These are phyloP conservation scores for Mesembrinibis cayennensis DNA, from an alignment of 2,113 vertebrate species.

Conservation along the genomic window DNA sequence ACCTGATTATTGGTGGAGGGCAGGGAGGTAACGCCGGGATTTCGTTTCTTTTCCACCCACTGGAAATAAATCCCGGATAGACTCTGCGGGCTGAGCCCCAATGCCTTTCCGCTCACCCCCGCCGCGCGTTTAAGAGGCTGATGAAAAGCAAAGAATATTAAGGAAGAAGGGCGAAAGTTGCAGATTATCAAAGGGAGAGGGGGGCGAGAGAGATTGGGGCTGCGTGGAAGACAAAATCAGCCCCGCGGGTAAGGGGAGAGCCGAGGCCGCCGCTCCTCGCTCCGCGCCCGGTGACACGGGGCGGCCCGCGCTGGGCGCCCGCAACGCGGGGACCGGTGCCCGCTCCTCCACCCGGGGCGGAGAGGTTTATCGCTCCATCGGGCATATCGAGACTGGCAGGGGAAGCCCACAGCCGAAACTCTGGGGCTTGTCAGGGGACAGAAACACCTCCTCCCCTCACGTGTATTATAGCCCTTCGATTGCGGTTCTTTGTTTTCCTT, in stretches of 20 bases:
- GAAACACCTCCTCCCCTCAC: background rate
- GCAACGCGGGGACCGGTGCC: background rate
- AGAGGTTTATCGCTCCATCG: background rate
- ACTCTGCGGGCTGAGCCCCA: slow-evolving; percentile 2
- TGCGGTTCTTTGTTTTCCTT: slow-evolving; percentile 19
- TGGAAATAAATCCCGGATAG: slow-evolving; percentile 43
- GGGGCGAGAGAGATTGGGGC: background rate
- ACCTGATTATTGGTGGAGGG: background rate
- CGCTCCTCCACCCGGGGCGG: background rate
- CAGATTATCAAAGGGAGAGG: background rate
- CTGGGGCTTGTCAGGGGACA: background rate
- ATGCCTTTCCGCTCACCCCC: slow-evolving; percentile 27
- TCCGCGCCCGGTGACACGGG: background rate
- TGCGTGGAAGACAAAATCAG: background rate
- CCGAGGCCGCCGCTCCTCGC: background rate
- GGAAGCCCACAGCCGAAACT: background rate
- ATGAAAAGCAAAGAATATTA: background rate
- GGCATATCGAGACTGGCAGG: background rate
- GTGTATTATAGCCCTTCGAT: background rate
- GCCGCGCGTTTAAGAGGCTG: background rate
- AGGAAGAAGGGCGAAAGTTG: background rate
- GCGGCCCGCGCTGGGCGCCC: background rate
- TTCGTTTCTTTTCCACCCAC: slow-evolving; percentile 38
- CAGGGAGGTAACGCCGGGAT: slow-evolving; percentile 9
- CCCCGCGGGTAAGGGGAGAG: background rate